Conservation (phyloP, 2,888 invertebrate genomes). For the Drosophila ochracea region DNA sequence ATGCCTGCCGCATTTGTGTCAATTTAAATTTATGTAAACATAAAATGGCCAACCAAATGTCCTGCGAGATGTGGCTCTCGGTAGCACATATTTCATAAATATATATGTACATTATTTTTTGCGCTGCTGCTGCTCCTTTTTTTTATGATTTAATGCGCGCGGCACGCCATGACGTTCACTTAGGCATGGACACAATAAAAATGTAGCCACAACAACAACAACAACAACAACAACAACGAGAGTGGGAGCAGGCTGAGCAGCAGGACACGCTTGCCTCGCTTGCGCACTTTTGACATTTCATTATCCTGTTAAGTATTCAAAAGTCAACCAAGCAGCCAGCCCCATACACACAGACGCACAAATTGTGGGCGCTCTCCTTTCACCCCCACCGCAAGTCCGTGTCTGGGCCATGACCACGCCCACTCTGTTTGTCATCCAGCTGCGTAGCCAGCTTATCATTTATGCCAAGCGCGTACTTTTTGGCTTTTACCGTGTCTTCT, state of each 20-base stretch:
- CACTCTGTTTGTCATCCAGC: conserved; percentile 41
- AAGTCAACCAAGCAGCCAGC: conserved; percentile 74
- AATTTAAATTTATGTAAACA: conserved; percentile 81
- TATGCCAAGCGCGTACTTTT: conserved; percentile 78
- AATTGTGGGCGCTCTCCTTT: conserved; percentile 39
- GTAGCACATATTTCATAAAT: conserved; percentile 41
- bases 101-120: conserved; percentile 27
- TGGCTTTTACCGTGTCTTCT: conserved; percentile 59
- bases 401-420: conserved; percentile 53
- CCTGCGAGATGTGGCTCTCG: conserved; percentile 43
- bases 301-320: conserved; percentile 83
- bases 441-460: conserved; percentile 75
- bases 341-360: conserved; percentile 52
- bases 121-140: conserved; percentile 23
- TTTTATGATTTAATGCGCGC: conserved; percentile 79
- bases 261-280: conserved; percentile 64
- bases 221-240: conserved; percentile 22
- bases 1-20: conserved; percentile 72
- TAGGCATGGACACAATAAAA: conserved; percentile 75
- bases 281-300: conserved; percentile 82
- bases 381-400: conserved; percentile 21
- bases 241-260: not conserved
- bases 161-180: conserved; percentile 79
- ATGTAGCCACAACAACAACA: conserved; percentile 56
- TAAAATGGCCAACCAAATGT: conserved; percentile 64